Base-by-base conservation (phyloP, 2,888 invertebrate genomes). In the Eupithecia subumbrata region DNA sequence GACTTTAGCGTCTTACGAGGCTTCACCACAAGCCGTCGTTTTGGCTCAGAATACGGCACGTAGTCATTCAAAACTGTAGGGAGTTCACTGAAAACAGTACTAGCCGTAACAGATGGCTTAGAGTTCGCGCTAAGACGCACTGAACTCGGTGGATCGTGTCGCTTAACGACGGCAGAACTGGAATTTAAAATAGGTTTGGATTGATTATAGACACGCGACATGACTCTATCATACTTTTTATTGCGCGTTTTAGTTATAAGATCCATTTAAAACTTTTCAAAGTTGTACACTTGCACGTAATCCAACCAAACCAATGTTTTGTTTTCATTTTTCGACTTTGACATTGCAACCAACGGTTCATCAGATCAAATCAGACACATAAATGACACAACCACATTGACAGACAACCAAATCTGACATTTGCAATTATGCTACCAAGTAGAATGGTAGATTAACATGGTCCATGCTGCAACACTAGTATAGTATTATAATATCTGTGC, bases 41-140 rank as follows among this genome's bases (percentile, higher is more conserved):
- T 87, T 68, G 84, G 78, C 60, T 70, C 74, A 25, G 81, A 43
- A 37, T 89, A 89, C 60, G 89, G 88, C 56, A 83, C 79, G 82
- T 89, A 94, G 79, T 92, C 92, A 81, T 90, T 87, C 73, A 94
- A 88, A 81, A 91, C 90, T 25, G 86, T 84, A 37, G 94, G 94
- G 77, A 95, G 89, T 78, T 94, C 92, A 85, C 84, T 89, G 78
- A 86, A 89, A 82, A 87, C 86, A 84, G 86, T 83, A 80, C 82
- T 87, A 75, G 87, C 81, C 78, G 90, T 90, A 89, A 84, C 84
- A 84, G 89, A 87, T 78, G 87, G 82, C 88, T 93, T 94, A 85
- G 88, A 92, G 92, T 93, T 94, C 86, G 88, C 93, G 92, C 92
- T 91, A 90, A 89, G 78, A 73, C 84, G 84, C 71, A 82, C 85